Percentiles rank a stretch among this genome's conserved stretches.
Conservation (phyloP, 2,888 invertebrate species). For the Tryphoninae sp. region DNA sequence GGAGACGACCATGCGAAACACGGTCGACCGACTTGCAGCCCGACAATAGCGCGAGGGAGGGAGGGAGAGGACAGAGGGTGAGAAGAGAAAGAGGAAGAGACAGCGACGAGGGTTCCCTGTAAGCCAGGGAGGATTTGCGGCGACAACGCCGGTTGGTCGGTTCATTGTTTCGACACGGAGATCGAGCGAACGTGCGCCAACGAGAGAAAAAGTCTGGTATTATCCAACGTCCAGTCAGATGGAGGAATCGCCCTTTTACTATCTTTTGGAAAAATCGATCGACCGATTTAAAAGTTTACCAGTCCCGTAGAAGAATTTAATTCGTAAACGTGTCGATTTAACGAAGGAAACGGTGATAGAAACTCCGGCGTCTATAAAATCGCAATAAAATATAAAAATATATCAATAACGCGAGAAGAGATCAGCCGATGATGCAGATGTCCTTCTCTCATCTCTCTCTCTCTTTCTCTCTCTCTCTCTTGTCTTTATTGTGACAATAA, state of each 20-base stretch:
- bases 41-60: conserved; percentile 8
- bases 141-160: conserved; percentile 78
- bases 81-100: conserved; percentile 24
- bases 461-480: conserved; percentile 46
- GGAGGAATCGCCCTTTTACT: conserved; percentile 15
- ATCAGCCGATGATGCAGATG: neutral
- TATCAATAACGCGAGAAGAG: conserved; percentile 21
- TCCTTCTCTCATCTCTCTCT: neutral
- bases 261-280: neutral
- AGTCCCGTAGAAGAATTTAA: no score
- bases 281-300: neutral
- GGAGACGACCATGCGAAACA: conserved; percentile 34
- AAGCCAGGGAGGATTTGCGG: conserved; percentile 78
- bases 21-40: conserved; percentile 4
- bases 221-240: conserved; percentile 40
- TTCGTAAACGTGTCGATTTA: no score
- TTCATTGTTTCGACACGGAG: conserved; percentile 79
- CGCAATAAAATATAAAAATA: neutral
- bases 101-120: conserved; percentile 50
- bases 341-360: no score
- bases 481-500: conserved; percentile 79
- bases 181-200: conserved; percentile 45
- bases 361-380: no score
- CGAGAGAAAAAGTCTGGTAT: conserved; percentile 33
- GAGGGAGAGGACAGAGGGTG: conserved; percentile 29